A percentile compares a stretch with the other conserved stretches of the same genome.
These are phyloP conservation scores for Trichomycterus rosablanca DNA, from an alignment of 2,113 vertebrate genomes.

Conservation along the genomic window DNA sequence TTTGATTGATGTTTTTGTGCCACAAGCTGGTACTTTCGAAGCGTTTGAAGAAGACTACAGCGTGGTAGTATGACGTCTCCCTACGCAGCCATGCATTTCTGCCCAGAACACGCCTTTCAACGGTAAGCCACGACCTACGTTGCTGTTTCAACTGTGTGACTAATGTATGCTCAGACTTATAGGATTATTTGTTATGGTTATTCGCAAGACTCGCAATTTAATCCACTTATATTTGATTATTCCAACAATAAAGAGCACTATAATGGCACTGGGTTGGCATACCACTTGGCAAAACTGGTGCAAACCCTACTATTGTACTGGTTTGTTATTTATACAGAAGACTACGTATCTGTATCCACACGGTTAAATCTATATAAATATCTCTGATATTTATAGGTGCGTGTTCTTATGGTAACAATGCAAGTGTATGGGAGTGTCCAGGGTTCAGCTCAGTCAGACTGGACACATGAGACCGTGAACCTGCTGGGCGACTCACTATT, in stretches of 20 bases:
- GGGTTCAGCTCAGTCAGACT: conserved; percentile 34
- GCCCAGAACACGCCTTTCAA: conserved; percentile 86
- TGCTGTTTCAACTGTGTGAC: too few species aligned
- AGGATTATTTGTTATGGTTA: too few species aligned
- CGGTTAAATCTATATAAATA: too few species aligned
- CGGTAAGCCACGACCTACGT: conserved; percentile 80
- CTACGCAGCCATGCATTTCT: conserved; percentile 80
- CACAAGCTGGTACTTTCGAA: conserved; percentile 55
- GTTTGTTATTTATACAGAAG: neutral
- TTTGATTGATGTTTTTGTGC: conserved; percentile 61
- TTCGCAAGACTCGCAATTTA: too few species aligned
- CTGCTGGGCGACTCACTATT: conserved; percentile 1
- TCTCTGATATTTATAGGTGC: conserved; percentile 67
- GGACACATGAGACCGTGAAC: conserved; percentile 40
- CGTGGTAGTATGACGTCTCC: conserved; percentile 85
- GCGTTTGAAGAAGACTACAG: conserved; percentile 54
- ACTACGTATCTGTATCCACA: too few species aligned
- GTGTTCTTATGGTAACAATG: conserved; percentile 60
- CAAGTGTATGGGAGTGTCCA: conserved; percentile 38
- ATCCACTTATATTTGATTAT: too few species aligned
- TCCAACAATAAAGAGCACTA: too few species aligned
- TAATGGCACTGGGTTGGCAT: neutral
- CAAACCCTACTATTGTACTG: too few species aligned
- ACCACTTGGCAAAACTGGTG: neutral
- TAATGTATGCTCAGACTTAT: too few species aligned